phyloP scores from a whole-genome alignment of 35 echinoderm and acorn worm species.

The Strongylocentrotus purpuratus region DNA sequence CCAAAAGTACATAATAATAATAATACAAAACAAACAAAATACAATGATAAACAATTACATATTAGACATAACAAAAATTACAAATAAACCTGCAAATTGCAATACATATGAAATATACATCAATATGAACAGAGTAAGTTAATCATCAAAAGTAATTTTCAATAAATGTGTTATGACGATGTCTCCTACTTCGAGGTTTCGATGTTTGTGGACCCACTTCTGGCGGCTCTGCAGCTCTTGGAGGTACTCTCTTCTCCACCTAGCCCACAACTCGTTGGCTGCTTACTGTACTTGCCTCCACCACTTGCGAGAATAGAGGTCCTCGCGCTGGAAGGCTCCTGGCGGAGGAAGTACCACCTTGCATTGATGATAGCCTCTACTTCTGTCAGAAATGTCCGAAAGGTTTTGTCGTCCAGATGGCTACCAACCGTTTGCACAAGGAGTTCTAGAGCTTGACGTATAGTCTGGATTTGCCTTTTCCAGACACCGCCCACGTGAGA shows the following conservation, averaged over 20 bases:
- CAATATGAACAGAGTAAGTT: too few relatives aligned
- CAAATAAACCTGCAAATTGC: too few relatives aligned
- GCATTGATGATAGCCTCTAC: constrained; percentile 76
- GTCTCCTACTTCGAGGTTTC: constrained; percentile 61
- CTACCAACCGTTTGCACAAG: constrained; percentile 45
- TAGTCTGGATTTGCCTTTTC: constrained; percentile 63
- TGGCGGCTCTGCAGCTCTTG: constrained; percentile 60
- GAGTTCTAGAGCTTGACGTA: constrained; percentile 51
- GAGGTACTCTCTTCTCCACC: constrained; percentile 79
- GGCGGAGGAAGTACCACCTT: constrained; percentile 78
- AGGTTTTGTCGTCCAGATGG: constrained; percentile 69
- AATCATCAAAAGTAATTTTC: too few relatives aligned
- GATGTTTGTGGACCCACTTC: constrained; percentile 61
- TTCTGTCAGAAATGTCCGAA: constrained; percentile 75
- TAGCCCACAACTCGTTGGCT: constrained; percentile 71
- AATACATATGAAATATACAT: too few relatives aligned
- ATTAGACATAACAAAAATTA: too few relatives aligned
- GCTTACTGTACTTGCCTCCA: constrained; percentile 83
- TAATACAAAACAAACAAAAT: too few relatives aligned
- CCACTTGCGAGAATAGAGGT: constrained; percentile 60
- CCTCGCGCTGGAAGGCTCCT: not conserved
- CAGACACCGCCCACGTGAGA: constrained; percentile 69
- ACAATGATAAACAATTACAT: too few relatives aligned
- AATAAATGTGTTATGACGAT: constrained; percentile 41
- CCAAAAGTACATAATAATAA: too few relatives aligned